phyloP scores from a whole-genome alignment of 1,140 invertebrate species.

The Brachionus asplanchnoidis region DNA sequence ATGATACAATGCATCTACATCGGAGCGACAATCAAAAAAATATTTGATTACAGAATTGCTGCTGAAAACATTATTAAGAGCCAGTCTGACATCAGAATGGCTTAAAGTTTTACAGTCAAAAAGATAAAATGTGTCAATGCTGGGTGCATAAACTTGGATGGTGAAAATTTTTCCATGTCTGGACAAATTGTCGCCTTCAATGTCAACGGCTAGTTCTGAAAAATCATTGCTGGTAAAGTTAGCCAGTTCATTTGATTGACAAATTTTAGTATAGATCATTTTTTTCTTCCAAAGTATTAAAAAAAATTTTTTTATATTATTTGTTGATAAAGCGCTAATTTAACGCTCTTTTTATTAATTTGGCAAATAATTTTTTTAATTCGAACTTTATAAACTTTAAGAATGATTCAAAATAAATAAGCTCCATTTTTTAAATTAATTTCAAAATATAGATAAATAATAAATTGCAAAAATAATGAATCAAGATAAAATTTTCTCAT shows the following conservation, averaged over 20 bases:
- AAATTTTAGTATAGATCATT: neutral
- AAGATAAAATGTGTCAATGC: neutral
- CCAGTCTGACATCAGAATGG: neutral
- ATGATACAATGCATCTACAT: conserved; percentile 15
- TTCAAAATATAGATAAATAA: neutral
- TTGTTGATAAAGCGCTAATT: neutral
- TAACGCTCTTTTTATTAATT: neutral
- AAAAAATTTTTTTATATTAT: neutral
- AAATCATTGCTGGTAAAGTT: neutral
- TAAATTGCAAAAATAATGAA: neutral
- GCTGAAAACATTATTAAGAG: neutral
- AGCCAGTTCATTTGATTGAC: neutral
- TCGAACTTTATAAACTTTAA: neutral
- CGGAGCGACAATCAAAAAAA: neutral
- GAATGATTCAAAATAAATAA: neutral
- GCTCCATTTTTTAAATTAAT: neutral
- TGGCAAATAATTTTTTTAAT: neutral
- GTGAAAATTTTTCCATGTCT: conserved; percentile 13
- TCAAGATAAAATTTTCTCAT: too few relatives aligned
- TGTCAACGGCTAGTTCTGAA: neutral
- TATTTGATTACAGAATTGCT: neutral
- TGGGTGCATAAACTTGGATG: neutral
- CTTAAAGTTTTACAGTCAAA: neutral
- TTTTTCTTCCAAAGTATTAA: too few relatives aligned
- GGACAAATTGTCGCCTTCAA: conserved; percentile 14